Conservation (phyloP, 2,888 invertebrate genomes). For the Sarcophaga rosellei region DNA sequence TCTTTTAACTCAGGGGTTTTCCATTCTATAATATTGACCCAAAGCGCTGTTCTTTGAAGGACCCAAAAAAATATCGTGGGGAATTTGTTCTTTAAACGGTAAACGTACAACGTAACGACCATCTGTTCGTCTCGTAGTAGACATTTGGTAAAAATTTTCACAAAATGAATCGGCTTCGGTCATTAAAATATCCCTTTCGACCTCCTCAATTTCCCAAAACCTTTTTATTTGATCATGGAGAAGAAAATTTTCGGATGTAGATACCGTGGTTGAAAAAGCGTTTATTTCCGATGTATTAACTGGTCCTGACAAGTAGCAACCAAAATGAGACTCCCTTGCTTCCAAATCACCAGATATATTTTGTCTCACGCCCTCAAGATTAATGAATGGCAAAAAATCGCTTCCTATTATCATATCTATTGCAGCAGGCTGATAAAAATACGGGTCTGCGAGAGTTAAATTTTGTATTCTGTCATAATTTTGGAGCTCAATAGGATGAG, state of each 20-base stretch:
- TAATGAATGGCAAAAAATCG: slow-evolving; percentile 1
- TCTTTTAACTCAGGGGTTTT: too few relatives aligned
- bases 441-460: slow-evolving; percentile 16
- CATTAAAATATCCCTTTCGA: not conserved
- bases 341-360: not conserved
- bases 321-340: not conserved
- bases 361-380: not conserved
- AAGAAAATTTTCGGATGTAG: not conserved
- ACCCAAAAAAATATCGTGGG: too few relatives aligned
- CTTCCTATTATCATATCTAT: slow-evolving; percentile 39
- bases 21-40: too few relatives aligned
- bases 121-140: too few relatives aligned
- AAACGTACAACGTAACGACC: too few relatives aligned
- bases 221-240: not conserved
- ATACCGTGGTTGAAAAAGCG: not conserved
- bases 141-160: too few relatives aligned
- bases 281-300: not conserved
- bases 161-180: too few relatives aligned
- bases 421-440: slow-evolving; percentile 16
- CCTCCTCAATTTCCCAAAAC: not conserved
- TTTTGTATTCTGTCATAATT: not conserved
- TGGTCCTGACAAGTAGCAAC: not conserved
- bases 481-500: not conserved
- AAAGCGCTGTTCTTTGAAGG: too few relatives aligned
- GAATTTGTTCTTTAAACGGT: too few relatives aligned